Conservation (phyloP, 2,888 invertebrate genomes). For the Ligdia adustata region DNA sequence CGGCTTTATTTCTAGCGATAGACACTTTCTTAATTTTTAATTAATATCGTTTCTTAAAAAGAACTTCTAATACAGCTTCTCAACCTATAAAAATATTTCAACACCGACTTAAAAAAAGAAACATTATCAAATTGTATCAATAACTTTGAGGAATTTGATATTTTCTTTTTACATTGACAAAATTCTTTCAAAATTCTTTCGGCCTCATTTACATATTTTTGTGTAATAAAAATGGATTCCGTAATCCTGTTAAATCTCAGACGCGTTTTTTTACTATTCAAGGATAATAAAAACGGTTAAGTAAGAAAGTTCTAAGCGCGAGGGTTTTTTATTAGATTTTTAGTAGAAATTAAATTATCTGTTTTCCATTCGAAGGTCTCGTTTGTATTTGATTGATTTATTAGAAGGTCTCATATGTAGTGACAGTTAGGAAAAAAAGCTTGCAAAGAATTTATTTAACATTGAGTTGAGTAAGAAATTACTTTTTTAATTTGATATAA, state of each 20-base stretch:
- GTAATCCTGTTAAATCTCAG: constrained; percentile 39
- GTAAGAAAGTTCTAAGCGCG: constrained; percentile 28
- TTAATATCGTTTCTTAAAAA: background rate
- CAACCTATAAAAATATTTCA: constrained; percentile 10
- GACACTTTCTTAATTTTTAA: too few species aligned
- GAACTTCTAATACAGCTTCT: too few species aligned
- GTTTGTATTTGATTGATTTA: constrained; percentile 1
- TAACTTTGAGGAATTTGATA: constrained; percentile 16
- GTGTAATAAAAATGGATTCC: constrained; percentile 37
- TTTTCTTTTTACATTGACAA: constrained; percentile 24
- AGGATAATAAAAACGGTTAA: constrained; percentile 35
- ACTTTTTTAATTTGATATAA: background rate
- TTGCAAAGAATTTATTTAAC: too few species aligned
- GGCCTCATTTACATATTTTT: constrained; percentile 48
- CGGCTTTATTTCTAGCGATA: too few species aligned
- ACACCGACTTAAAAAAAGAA: constrained; percentile 6
- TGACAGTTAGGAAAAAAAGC: too few species aligned
- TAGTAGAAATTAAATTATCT: constrained; percentile 8
- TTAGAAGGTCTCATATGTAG: too few species aligned
- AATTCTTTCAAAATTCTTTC: constrained; percentile 18
- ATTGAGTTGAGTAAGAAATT: too few species aligned
- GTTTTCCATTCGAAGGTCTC: constrained; percentile 7
- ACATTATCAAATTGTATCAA: constrained; percentile 17
- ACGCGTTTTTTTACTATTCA: constrained; percentile 24
- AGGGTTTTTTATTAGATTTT: constrained; percentile 30